phyloP scores from a whole-genome alignment of 1,140 invertebrate species.

The Drosophila arizonae region DNA sequence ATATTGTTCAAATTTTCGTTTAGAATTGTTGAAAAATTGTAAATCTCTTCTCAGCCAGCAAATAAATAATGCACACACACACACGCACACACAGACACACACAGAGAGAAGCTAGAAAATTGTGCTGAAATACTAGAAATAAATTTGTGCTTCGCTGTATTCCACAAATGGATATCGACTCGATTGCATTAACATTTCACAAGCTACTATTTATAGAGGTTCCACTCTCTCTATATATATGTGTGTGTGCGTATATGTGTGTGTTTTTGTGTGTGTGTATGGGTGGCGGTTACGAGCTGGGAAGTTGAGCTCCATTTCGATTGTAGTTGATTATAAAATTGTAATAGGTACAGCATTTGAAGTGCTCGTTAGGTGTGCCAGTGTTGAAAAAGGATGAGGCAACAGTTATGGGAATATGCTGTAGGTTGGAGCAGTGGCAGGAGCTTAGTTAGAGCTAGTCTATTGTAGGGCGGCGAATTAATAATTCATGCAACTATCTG shows the following conservation, averaged over 20 bases:
- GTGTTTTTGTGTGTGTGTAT: too few species aligned
- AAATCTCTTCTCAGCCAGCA: constrained; percentile 60
- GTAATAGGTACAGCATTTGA: not conserved
- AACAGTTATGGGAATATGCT: not conserved
- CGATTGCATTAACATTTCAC: constrained; percentile 41
- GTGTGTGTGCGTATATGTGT: not conserved
- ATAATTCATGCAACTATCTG: too few species aligned
- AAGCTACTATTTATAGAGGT: constrained; percentile 26
- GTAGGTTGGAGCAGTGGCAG: not conserved
- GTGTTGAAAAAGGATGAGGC: not conserved
- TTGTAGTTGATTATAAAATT: constrained; percentile 1
- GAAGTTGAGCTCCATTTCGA: not conserved
- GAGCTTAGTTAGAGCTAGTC: too few species aligned
- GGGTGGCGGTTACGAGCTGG: too few species aligned
- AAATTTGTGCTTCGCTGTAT: constrained; percentile 12
- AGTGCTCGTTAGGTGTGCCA: not conserved
- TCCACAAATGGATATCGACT: constrained; percentile 34
- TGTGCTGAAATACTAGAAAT: constrained; percentile 7
- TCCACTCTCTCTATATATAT: not conserved
- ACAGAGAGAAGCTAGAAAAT: constrained; percentile 5
- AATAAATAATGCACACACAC: constrained; percentile 67
- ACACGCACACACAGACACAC: constrained; percentile 18
- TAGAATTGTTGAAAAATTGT: constrained; percentile 54
- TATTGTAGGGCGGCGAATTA: too few species aligned
- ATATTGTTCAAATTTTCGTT: constrained; percentile 41